These are phyloP conservation scores for Drosophila paulistorum DNA, from an alignment of 1,140 invertebrate genomes.

Conservation along the genomic window DNA sequence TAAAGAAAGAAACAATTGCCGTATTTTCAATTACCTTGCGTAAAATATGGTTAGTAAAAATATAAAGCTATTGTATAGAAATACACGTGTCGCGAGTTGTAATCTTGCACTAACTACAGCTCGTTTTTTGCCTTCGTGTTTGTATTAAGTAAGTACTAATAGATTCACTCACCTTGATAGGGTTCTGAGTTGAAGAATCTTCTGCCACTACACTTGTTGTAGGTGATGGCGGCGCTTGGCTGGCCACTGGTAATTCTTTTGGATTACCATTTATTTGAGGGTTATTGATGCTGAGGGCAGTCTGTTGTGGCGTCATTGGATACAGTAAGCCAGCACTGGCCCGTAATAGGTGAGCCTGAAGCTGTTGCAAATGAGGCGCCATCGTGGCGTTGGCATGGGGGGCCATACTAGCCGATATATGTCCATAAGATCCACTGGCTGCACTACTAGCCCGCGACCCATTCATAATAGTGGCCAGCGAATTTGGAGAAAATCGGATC, in stretches of 20 bases:
- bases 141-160: neutral
- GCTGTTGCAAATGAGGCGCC: slow-evolving; percentile 89
- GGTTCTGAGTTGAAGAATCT: slow-evolving; percentile 16
- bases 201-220: slow-evolving; percentile 21
- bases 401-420: slow-evolving; percentile 93
- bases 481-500: slow-evolving; percentile 97
- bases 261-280: slow-evolving; percentile 37
- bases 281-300: slow-evolving; percentile 35
- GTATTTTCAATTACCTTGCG: no score
- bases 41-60: no score
- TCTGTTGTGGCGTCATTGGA: slow-evolving; percentile 84
- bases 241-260: slow-evolving; percentile 34
- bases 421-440: slow-evolving; percentile 95
- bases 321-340: slow-evolving; percentile 85
- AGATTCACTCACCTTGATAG: slow-evolving; percentile 29
- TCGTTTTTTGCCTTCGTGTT: neutral
- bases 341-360: slow-evolving; percentile 90
- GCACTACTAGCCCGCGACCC: slow-evolving; percentile 92
- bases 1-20: neutral
- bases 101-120: no score
- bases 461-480: slow-evolving; percentile 94
- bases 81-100: no score
- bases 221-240: slow-evolving; percentile 46
- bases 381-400: slow-evolving; percentile 85
- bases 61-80: no score